phyloP scores from a whole-genome alignment of 1,140 invertebrate genomes.

The Drosophila jambulina region DNA sequence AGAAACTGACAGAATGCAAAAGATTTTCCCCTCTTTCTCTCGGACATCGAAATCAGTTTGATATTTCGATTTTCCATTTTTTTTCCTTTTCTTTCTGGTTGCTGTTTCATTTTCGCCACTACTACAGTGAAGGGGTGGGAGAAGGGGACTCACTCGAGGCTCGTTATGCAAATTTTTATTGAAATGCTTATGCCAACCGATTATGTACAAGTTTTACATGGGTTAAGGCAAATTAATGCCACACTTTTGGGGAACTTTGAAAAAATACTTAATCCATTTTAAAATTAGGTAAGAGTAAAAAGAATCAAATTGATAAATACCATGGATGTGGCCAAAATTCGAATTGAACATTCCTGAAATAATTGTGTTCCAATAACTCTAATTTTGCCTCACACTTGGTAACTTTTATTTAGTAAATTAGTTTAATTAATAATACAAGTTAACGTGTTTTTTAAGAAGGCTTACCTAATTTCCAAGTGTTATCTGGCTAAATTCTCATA shows the following conservation, averaged over 20 bases:
- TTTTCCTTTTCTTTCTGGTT: slow-evolving; percentile 1
- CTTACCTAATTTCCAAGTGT: background rate
- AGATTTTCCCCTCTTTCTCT: slow-evolving; percentile 23
- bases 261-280: background rate
- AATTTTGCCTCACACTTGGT: background rate
- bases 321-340: no score
- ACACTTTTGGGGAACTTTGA: slow-evolving; percentile 10
- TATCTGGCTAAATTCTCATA: background rate
- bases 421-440: background rate
- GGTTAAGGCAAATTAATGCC: slow-evolving; percentile 48
- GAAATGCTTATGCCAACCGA: slow-evolving; percentile 69
- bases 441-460: background rate
- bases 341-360: no score
- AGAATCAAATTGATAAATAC: background rate
- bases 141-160: background rate
- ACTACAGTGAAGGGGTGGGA: slow-evolving; percentile 27
- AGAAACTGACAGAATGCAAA: slow-evolving; percentile 55
- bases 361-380: background rate
- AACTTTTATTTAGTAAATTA: background rate
- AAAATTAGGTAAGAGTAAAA: background rate
- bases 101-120: slow-evolving; percentile 47
- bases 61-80: slow-evolving; percentile 33
- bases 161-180: slow-evolving; percentile 77
- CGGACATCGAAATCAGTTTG: slow-evolving; percentile 37
- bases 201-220: slow-evolving; percentile 71